Evolutionary conservation across 1,140 invertebrate genomes (phyloP).

Genomic region (Ruditapes philippinarum): DNA sequence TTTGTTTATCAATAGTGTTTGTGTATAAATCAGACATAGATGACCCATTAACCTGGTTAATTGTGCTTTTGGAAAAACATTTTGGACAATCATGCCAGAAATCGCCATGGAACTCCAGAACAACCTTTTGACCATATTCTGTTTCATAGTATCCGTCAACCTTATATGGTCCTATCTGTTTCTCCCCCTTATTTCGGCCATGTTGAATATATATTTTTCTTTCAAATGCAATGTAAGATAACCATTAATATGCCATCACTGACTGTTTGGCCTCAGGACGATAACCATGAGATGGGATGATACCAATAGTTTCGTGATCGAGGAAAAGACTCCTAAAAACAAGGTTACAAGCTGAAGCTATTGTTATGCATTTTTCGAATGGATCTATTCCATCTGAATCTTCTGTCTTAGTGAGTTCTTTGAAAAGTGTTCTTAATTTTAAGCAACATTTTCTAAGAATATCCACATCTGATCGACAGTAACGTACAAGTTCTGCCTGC

Average conservation of each 20-base stretch:
- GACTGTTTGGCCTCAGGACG: background rate
- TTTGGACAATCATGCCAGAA: slow-evolving; percentile 69
- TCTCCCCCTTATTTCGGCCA: slow-evolving; percentile 36
- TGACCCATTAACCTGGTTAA: background rate
- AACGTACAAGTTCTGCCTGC: background rate
- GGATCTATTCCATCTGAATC: background rate
- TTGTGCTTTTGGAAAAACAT: slow-evolving; percentile 42
- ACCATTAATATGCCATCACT: background rate
- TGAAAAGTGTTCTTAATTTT: slow-evolving; percentile 5
- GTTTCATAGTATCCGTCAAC: slow-evolving; percentile 43
- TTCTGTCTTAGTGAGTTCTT: background rate
- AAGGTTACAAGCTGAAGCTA: slow-evolving; percentile 19
- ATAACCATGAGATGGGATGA: background rate
- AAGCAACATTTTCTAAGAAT: slow-evolving; percentile 48
- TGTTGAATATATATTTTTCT: slow-evolving; percentile 22
- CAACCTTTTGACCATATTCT: background rate
- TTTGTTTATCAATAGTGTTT: slow-evolving; percentile 15
- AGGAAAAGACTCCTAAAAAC: slow-evolving; percentile 30
- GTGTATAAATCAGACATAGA: slow-evolving; percentile 48
- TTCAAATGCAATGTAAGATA: background rate
- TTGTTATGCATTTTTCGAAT: slow-evolving; percentile 3
- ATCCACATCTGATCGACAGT: slow-evolving; percentile 49
- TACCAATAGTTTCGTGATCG: background rate
- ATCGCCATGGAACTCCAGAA: slow-evolving; percentile 68
- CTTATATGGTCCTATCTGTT: slow-evolving; percentile 13